Evolutionary conservation across 2,797 vertebrate species (phyloP).

Genomic region (Rallus crepitans): DNA sequence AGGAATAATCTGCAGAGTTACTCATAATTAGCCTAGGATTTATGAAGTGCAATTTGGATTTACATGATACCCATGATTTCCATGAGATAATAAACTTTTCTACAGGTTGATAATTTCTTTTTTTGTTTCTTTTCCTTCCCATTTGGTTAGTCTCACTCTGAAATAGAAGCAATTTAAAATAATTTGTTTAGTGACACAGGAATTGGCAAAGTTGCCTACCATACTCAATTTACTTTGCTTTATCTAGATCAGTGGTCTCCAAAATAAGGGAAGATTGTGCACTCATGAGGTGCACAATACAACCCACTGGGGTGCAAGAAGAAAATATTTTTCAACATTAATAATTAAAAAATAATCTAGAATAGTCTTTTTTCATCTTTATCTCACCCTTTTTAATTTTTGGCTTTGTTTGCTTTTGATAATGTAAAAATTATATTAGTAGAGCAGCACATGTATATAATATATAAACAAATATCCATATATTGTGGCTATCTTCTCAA

Average conservation of each 20-base stretch:
- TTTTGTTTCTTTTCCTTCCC: neutral
- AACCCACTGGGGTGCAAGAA: fast-evolving
- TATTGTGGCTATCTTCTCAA: neutral
- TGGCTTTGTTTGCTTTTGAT: neutral
- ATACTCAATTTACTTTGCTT: neutral
- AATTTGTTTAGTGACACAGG: fast-evolving
- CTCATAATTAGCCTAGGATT: neutral
- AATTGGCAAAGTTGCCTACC: neutral
- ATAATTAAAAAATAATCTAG: neutral
- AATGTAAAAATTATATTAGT: neutral
- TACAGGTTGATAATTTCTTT: neutral
- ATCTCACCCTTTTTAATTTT: neutral
- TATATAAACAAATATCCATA: neutral
- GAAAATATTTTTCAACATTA: neutral
- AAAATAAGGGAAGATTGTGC: neutral
- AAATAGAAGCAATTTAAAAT: neutral
- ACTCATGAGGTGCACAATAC: fast-evolving
- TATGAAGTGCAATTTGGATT: neutral
- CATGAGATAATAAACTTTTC: neutral
- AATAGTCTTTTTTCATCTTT: neutral
- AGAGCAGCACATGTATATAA: neutral
- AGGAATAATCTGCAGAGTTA: neutral
- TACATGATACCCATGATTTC: neutral
- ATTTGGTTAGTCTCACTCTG: neutral
- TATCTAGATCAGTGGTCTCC: neutral